Base-by-base conservation (phyloP, 1,140 invertebrate genomes). In the Drosophila lacertosa region DNA sequence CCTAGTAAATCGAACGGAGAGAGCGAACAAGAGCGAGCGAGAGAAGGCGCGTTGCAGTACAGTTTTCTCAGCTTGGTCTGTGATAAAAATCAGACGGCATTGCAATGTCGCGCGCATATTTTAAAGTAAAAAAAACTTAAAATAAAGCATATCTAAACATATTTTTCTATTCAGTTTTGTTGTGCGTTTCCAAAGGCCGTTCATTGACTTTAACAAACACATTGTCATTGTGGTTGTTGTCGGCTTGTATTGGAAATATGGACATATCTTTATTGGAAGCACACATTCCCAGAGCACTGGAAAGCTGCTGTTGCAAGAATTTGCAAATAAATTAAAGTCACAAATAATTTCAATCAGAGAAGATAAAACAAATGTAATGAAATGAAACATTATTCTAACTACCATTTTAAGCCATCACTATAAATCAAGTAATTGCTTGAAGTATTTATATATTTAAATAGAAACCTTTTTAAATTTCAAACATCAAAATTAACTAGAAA, bases 61-160 rank as follows among this genome's bases (percentile, higher is more conserved):
- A 86, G 81, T 86, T 86, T 86, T 86, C 82, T 81, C 58, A 74
- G 69, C 54, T 74, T 77, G 77, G 66, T 11, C 37, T 66, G 63
- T 54, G 68, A 67, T 72, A 59, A 66, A 71, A 66, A 66, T 66
- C 62, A 67, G 24, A n/a, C 51, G 54, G 22, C 40, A 62, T 72
- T 71, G 82, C 81, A 86, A 77, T 86, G 67, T 84, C 73, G 81
- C 57, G 76, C 45, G 59, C 77, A 81, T 74, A 77, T 82, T 74
- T 67, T 70, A 76, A n/a, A n/a, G n/a, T 50, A 48, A 48, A 24
- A 57, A 62, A 62, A 51, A 62, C 22, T 42, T 48, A 59, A 48
- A 47, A 35, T 26, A 62, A 33, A 57, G 54, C 45, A 63, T 53
- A 76, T 74, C 70, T 77, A 42, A 73, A 57, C 53, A 73, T 50